phyloP scores from a whole-genome alignment of 2,113 vertebrate species.

The Gymnogyps californianus region DNA sequence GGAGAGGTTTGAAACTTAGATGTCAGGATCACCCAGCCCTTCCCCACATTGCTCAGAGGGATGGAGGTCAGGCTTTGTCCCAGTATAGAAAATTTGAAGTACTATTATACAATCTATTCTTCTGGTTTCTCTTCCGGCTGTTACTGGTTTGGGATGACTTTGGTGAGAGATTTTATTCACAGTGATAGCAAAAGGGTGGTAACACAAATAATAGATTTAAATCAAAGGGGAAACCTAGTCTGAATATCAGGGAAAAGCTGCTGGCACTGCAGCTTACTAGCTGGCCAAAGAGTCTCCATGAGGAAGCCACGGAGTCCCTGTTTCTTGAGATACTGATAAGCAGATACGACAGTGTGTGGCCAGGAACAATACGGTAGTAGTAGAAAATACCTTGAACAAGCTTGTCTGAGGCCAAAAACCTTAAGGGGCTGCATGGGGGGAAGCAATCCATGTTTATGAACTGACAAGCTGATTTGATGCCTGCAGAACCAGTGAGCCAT shows the following conservation, averaged over 20 bases:
- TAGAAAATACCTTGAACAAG: neutral
- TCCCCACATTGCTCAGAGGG: neutral
- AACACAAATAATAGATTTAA: neutral
- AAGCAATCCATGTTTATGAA: neutral
- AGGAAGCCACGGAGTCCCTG: neutral
- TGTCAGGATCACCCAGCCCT: neutral
- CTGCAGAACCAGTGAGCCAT: neutral
- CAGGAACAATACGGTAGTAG: neutral
- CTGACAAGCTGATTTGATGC: neutral
- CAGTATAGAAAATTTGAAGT: neutral
- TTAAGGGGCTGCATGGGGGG: neutral
- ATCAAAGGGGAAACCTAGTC: neutral
- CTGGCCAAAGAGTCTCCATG: neutral
- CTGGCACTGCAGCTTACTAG: neutral
- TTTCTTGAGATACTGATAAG: neutral
- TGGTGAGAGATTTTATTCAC: neutral
- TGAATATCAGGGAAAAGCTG: neutral
- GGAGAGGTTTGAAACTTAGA: neutral
- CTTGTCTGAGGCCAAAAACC: neutral
- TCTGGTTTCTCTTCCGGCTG: neutral
- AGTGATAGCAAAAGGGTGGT: neutral
- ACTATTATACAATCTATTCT: neutral
- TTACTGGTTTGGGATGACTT: neutral
- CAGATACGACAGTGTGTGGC: neutral
- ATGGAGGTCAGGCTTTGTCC: neutral